Conservation (phyloP, 2,888 invertebrate genomes). For the Candidula unifasciata region DNA sequence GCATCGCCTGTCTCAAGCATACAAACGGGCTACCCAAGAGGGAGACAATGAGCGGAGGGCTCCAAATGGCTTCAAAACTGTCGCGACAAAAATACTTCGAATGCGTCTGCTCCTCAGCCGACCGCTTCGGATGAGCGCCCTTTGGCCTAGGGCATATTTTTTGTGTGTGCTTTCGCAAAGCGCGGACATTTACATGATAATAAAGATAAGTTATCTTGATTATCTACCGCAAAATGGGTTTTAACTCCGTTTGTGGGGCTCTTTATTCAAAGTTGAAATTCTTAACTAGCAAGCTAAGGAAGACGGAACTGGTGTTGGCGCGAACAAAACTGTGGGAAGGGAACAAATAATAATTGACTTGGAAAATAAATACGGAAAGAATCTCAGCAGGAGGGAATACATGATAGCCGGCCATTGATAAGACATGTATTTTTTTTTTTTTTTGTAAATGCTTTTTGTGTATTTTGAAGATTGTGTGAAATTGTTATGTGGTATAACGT, state of each 20-base stretch:
- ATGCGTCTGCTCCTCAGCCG: background rate
- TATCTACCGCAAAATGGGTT: background rate
- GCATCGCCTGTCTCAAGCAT: background rate
- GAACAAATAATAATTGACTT: background rate
- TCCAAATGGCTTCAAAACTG: background rate
- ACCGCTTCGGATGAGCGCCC: conserved; percentile 8
- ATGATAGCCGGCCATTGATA: background rate
- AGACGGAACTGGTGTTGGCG: background rate
- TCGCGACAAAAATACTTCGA: background rate
- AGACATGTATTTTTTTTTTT: background rate
- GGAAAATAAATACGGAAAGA: background rate
- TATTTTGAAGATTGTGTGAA: too few relatives aligned
- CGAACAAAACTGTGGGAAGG: conserved; percentile 5
- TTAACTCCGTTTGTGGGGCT: background rate
- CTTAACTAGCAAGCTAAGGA: background rate
- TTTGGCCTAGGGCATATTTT: background rate
- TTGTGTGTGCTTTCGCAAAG: background rate
- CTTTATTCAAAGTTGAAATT: background rate
- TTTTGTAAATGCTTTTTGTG: too few relatives aligned
- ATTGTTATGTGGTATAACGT: too few relatives aligned
- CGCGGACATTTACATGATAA: background rate
- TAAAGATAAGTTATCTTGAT: background rate
- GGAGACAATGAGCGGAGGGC: background rate
- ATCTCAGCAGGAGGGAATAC: too few relatives aligned
- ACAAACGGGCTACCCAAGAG: background rate